Percentiles rank a stretch among this genome's conserved stretches.
phyloP scores from a whole-genome alignment of 2,888 invertebrate genomes.

The Oscheius sp. region DNA sequence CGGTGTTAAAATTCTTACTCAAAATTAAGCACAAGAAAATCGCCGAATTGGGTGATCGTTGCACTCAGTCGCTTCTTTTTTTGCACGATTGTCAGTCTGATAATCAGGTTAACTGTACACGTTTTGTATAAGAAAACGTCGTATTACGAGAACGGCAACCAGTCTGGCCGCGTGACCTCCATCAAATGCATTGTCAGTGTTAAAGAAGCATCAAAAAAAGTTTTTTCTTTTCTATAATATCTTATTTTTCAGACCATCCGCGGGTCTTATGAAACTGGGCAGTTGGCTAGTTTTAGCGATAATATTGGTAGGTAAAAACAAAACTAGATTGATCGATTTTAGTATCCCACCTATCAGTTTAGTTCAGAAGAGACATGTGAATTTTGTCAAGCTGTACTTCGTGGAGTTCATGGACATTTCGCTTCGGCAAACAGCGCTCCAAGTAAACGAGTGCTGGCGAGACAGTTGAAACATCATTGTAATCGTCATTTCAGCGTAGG shows the following conservation, averaged over 20 bases:
- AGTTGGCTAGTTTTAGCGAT: not conserved
- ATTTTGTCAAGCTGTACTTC: slow-evolving; percentile 50
- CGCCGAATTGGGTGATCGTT: too few species aligned
- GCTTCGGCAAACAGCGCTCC: slow-evolving; percentile 40
- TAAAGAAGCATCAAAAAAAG: slow-evolving; percentile 11
- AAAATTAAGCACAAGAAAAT: too few species aligned
- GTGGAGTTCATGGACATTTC: slow-evolving; percentile 56
- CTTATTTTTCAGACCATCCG: not conserved
- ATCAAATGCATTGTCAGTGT: not conserved
- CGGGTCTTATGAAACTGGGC: slow-evolving; percentile 8
- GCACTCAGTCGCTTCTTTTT: too few species aligned
- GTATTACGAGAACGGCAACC: slow-evolving; percentile 16
- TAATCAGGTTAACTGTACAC: too few species aligned
- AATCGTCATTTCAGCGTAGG: slow-evolving; percentile 63
- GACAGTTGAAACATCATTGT: slow-evolving; percentile 62
- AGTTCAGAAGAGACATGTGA: slow-evolving; percentile 54
- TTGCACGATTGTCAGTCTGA: too few species aligned
- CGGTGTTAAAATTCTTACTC: too few species aligned
- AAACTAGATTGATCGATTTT: not conserved
- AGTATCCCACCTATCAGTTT: slow-evolving; percentile 21
- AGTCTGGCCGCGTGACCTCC: slow-evolving; percentile 26
- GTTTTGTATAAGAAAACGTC: slow-evolving; percentile 10
- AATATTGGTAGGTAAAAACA: slow-evolving; percentile 1
- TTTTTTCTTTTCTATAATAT: not conserved
- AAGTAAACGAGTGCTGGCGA: slow-evolving; percentile 40